Conservation (phyloP, 2,113 vertebrate genomes). For the Bambusicola thoracicus region DNA sequence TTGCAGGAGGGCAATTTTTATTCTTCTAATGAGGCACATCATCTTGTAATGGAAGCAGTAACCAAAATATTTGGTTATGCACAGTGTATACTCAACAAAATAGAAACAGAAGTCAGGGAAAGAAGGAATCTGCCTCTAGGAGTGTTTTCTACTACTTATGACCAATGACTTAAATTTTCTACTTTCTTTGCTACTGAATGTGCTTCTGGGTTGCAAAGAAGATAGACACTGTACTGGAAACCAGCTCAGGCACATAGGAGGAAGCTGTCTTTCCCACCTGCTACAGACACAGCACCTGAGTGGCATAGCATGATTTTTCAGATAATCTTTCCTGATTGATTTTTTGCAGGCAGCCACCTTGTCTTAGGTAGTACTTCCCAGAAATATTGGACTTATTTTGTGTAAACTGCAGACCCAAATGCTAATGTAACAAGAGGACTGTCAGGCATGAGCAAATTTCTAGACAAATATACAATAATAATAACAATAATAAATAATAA, state of each 20-base stretch:
- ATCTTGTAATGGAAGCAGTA: background rate
- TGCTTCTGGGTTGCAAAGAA: background rate
- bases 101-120: background rate
- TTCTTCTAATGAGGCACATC: background rate
- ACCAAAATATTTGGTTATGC: background rate
- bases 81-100: background rate
- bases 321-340: background rate
- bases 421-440: background rate
- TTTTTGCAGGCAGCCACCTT: background rate
- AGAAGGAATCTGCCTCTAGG: background rate
- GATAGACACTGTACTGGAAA: background rate
- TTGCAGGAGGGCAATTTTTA: background rate
- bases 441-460: background rate
- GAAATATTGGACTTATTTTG: background rate
- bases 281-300: background rate
- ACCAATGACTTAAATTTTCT: background rate
- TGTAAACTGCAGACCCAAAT: background rate
- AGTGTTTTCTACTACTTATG: background rate
- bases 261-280: background rate
- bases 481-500: background rate
- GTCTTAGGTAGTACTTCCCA: background rate
- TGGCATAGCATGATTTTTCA: background rate
- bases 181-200: background rate
- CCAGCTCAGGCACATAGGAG: background rate
- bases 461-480: background rate